Base-by-base conservation (phyloP, 2,113 vertebrate genomes). In the Cygnus atratus region DNA sequence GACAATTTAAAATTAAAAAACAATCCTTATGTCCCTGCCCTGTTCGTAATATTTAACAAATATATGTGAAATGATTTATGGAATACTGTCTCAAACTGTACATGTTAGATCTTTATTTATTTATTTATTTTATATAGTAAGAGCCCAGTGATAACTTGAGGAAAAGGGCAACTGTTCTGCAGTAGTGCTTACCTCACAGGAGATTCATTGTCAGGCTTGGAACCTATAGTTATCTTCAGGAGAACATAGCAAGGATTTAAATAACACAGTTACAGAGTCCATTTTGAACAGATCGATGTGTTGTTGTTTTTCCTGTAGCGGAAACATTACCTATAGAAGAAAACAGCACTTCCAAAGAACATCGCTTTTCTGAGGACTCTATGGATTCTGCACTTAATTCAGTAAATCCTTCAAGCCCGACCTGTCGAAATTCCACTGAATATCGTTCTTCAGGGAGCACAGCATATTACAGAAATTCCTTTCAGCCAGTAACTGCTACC, bases 381-480 rank as follows among this genome's bases (percentile, higher is more conserved):
- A 97, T 98, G 98, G 98, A 98, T 95, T 98, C 98, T 4, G 97
- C 98, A 85, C 98, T 98, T 93, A 98, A 98, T 96, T 98, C 98
- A 96, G 98, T 98, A 95, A 98, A 97, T 63, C 97, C 97, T 6
- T 97, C 98, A 29, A 98, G 97, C 61, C 98, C 98, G 6, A 82
- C 89, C 9, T 84, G 79, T 73, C 97, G 96, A 83, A 98, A 96
- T 92, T 91, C 98, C 74, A 97, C 95, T 0, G 98, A 98, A 85
- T 98, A 97, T 93, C 97, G 96, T 58, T 61, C 97, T 63, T 95
- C 98, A 81, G 96, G 98, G 90, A 97, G 94, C 93, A 92, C 97
- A 93, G 94, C 97, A 1, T 98, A 97, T 91, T 98, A 98, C 90
- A 97, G 93, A 39, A 94, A 67, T 84, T 93, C 95, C 90, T 80